Conservation (phyloP, 2,888 invertebrate genomes). For the Acanthosepion esculentum region DNA sequence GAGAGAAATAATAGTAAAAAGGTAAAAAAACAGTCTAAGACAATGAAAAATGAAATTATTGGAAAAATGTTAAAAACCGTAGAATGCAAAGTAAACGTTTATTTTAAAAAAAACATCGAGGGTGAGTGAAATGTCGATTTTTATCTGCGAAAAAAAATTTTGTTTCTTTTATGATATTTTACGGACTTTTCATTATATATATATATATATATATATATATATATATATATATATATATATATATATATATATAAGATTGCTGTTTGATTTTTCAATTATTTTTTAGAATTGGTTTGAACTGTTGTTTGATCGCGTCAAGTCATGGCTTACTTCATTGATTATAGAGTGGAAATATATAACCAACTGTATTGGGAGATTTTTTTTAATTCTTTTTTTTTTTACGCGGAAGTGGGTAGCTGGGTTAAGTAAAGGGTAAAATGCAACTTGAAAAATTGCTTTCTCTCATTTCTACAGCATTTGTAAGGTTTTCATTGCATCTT, state of each 20-base stretch:
- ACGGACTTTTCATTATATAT: neutral
- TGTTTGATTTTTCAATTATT: neutral
- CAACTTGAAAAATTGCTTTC: neutral
- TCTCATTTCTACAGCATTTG: neutral
- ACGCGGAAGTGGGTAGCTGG: neutral
- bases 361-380: neutral
- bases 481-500: neutral
- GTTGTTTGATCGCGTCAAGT: neutral
- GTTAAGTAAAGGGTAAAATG: neutral
- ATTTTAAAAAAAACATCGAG: neutral
- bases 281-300: neutral
- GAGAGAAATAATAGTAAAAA: no score
- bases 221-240: no score
- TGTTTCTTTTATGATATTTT: neutral
- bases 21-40: no score
- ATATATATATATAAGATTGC: no score
- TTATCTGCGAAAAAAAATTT: neutral
- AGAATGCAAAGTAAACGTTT: no score
- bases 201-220: no score
- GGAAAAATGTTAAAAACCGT: no score
- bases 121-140: neutral
- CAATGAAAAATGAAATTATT: no score
- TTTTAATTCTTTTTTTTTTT: neutral
- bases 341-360: neutral
- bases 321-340: neutral